A percentile compares a stretch with the other conserved stretches of the same genome.
Evolutionary conservation across 2,113 vertebrate genomes (phyloP).

Genomic region (Limnothrissa miodon): DNA sequence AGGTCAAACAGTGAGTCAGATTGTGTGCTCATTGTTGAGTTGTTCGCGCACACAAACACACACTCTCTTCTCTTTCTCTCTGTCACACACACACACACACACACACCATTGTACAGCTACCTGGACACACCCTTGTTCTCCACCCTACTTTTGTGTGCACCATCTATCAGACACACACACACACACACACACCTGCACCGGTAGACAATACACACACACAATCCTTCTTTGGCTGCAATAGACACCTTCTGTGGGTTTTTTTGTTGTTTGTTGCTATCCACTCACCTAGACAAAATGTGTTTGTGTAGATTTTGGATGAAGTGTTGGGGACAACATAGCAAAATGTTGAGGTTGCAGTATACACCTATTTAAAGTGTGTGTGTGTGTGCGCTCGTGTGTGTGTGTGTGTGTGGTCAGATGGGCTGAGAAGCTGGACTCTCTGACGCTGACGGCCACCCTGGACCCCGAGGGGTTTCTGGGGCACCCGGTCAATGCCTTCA

Average conservation of each 20-base stretch:
- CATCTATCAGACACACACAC: neutral
- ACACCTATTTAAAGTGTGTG: too few relatives aligned
- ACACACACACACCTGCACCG: neutral
- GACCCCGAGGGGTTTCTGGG: conserved; percentile 93
- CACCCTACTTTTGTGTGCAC: neutral
- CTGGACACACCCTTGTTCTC: neutral
- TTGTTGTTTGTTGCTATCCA: too few relatives aligned
- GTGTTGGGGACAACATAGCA: too few relatives aligned
- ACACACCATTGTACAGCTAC: neutral
- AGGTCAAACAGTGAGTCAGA: conserved; percentile 83
- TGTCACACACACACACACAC: neutral
- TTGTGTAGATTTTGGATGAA: too few relatives aligned
- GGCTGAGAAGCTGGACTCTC: conserved; percentile 84
- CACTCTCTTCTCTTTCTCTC: too few relatives aligned
- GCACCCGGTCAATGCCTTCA: conserved; percentile 94
- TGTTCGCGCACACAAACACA: neutral
- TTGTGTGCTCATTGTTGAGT: too few relatives aligned
- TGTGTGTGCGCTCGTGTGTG: conserved; percentile 15
- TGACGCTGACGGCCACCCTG: conserved; percentile 77
- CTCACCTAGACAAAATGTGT: neutral
- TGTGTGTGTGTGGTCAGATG: conserved; percentile 70
- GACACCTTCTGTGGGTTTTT: neutral
- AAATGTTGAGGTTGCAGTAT: too few relatives aligned
- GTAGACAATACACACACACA: neutral
- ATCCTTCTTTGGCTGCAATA: too few relatives aligned